A percentile compares a stretch with the other conserved stretches of the same genome.
Evolutionary conservation across 2,113 vertebrate species (phyloP).

Genomic region (Neogobius melanostomus): DNA sequence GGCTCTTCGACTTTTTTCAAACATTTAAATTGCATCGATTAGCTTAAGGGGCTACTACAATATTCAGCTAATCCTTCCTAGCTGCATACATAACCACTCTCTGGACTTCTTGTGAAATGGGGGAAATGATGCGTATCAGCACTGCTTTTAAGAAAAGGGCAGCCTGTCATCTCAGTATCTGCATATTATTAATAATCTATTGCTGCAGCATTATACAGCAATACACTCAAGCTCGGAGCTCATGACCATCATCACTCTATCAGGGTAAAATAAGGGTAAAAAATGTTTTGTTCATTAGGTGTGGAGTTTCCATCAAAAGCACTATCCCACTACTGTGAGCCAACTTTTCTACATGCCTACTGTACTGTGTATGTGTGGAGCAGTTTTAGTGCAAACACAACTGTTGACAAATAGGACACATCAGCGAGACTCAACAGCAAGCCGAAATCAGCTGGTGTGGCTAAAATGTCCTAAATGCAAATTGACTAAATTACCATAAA

Average conservation of each 20-base stretch:
- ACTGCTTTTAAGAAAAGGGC: constrained; percentile 17
- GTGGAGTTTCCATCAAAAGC: too few species aligned
- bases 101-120: constrained; percentile 8
- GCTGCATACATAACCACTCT: constrained; percentile 21
- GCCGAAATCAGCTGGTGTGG: not conserved
- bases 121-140: constrained; percentile 19
- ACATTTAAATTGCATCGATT: constrained; percentile 34
- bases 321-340: too few species aligned
- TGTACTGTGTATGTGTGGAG: not conserved
- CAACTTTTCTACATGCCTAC: not conserved
- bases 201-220: constrained; percentile 14
- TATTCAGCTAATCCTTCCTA: constrained; percentile 20
- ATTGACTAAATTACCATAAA: not conserved
- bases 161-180: constrained; percentile 23
- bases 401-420: not conserved
- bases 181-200: constrained; percentile 35
- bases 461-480: not conserved
- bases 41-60: constrained; percentile 5
- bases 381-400: not conserved
- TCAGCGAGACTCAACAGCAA: not conserved
- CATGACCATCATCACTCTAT: not conserved
- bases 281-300: too few species aligned
- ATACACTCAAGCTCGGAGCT: not conserved
- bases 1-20: constrained; percentile 17
- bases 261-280: not conserved